Evolutionary conservation across 1,140 invertebrate genomes (phyloP).

Genomic region (Drosophila melanogaster): DNA sequence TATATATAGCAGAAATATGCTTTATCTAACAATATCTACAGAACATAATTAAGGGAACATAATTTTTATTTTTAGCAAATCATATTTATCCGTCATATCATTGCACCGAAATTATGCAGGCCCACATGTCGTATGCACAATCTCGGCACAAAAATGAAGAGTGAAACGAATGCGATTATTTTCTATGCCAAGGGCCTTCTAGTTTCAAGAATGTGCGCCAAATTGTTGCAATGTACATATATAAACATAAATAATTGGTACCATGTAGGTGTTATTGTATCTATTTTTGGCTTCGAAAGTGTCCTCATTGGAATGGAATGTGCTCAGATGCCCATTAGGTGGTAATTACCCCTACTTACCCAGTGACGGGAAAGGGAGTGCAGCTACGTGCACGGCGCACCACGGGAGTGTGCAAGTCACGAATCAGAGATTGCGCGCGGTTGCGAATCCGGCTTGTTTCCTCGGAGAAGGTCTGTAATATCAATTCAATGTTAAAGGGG

Average conservation of each 20-base stretch:
- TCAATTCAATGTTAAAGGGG: constrained; percentile 1
- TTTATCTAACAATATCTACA: too few species aligned
- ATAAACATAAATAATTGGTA: neutral
- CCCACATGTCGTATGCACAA: constrained; percentile 25
- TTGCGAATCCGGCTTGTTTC: constrained; percentile 91
- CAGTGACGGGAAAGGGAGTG: constrained; percentile 84
- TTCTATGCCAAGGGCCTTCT: constrained; percentile 5
- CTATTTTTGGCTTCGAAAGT: neutral
- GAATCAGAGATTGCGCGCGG: constrained; percentile 89
- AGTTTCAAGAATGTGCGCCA: neutral
- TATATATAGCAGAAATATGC: too few species aligned
- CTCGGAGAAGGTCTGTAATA: constrained; percentile 90
- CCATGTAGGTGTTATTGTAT: neutral
- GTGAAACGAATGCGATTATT: constrained; percentile 2
- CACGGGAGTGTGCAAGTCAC: constrained; percentile 89
- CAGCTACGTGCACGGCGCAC: constrained; percentile 88
- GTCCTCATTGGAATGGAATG: neutral
- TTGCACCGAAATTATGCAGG: neutral
- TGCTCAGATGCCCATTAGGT: neutral
- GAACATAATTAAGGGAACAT: neutral
- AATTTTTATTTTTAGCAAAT: neutral
- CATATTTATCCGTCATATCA: neutral
- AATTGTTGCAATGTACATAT: neutral
- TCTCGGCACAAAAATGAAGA: neutral
- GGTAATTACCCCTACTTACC: constrained; percentile 52